Conservation (phyloP, 2,888 invertebrate species). For the Yponomeuta malinellus region DNA sequence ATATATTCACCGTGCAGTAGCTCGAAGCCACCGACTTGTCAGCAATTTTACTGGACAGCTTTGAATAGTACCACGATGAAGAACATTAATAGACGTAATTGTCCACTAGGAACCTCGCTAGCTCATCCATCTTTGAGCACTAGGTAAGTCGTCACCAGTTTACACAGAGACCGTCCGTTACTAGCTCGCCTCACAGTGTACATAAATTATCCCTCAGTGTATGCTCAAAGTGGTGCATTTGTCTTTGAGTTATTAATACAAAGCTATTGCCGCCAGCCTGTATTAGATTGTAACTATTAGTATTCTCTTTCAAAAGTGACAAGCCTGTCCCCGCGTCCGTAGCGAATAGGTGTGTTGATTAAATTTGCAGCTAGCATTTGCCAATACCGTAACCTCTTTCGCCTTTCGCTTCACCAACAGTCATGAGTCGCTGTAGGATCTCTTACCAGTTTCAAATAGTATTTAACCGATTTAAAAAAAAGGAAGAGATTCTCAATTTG, state of each 20-base stretch:
- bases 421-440: too few species aligned
- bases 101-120: neutral
- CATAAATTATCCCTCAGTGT: neutral
- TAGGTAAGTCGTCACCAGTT: neutral
- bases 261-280: slow-evolving; percentile 9
- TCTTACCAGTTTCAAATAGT: too few species aligned
- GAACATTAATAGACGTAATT: neutral
- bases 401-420: too few species aligned
- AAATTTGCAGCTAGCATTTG: too few species aligned
- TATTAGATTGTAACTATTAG: neutral
- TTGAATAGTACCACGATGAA: neutral
- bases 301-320: neutral
- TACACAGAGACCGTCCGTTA: neutral
- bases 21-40: too few species aligned
- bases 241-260: slow-evolving; percentile 15
- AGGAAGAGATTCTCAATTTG: too few species aligned
- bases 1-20: too few species aligned
- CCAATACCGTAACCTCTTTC: too few species aligned
- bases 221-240: slow-evolving; percentile 1
- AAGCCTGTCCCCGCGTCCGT: neutral
- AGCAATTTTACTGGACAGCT: too few species aligned
- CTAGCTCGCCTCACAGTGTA: neutral
- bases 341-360: too few species aligned
- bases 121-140: neutral
- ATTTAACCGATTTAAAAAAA: too few species aligned